Evolutionary conservation across 2,113 vertebrate genomes (phyloP).

Genomic region (Martes martes): DNA sequence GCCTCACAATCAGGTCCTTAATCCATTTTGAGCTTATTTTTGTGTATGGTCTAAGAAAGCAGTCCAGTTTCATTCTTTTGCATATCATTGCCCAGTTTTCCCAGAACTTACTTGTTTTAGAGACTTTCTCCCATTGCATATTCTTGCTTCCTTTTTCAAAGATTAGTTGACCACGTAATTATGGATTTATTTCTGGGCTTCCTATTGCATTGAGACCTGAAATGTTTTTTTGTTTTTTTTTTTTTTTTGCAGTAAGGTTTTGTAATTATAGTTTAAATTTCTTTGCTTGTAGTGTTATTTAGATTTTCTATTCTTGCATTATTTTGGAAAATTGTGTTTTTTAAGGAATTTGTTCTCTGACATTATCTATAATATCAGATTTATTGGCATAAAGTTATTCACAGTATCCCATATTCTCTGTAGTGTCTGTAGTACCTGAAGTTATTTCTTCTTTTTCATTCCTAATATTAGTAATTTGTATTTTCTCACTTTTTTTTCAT

Average conservation of each 20-base stretch:
- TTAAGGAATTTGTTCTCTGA: neutral
- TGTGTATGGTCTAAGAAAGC: neutral
- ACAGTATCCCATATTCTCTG: neutral
- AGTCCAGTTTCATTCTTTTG: neutral
- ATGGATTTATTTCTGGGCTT: neutral
- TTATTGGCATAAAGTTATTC: neutral
- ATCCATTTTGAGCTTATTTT: neutral
- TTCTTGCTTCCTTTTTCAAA: neutral
- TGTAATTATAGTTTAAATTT: neutral
- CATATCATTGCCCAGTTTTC: neutral
- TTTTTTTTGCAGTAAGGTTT: neutral
- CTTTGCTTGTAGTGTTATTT: neutral
- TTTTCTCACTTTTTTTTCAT: neutral
- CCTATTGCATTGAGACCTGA: neutral
- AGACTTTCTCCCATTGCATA: neutral
- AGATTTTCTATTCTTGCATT: neutral
- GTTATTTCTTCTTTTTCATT: neutral
- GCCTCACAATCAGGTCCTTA: neutral
- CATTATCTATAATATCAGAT: neutral
- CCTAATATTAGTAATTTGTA: neutral
- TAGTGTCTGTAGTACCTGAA: neutral
- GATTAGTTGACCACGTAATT: neutral
- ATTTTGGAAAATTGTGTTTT: slow-evolving; percentile 5
- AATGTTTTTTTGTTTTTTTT: neutral
- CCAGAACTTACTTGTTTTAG: neutral